A percentile compares a stretch with the other conserved stretches of the same genome.
Conservation (phyloP, 2,888 invertebrate species). For the Coecobrya sp. region DNA sequence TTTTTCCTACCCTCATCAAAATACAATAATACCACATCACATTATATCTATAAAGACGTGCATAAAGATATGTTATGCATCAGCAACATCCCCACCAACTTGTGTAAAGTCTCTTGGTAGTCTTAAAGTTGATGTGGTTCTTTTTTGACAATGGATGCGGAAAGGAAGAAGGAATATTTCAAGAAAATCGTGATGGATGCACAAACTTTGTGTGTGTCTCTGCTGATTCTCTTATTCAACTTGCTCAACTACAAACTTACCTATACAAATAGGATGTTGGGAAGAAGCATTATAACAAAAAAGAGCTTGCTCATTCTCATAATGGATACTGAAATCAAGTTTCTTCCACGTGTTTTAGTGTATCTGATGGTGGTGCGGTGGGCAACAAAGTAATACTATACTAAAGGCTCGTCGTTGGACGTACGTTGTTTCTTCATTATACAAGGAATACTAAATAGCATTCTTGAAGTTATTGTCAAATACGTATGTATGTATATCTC, state of each 20-base stretch:
- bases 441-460: no score
- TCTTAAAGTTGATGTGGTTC: constrained; percentile 18
- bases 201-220: constrained; percentile 57
- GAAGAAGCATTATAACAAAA: constrained; percentile 10
- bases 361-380: neutral
- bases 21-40: constrained; percentile 34
- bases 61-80: neutral
- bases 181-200: constrained; percentile 68
- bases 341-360: neutral
- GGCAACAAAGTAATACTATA: no score
- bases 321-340: constrained; percentile 25
- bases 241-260: no score
- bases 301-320: constrained; percentile 70
- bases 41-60: no score
- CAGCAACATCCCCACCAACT: neutral
- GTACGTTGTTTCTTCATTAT: no score
- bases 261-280: neutral
- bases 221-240: constrained; percentile 21
- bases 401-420: no score
- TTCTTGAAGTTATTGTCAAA: no score
- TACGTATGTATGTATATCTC: no score
- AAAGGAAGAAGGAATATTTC: constrained; percentile 37
- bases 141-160: constrained; percentile 54
- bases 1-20: constrained; percentile 51
- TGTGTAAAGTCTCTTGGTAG: neutral